Base-by-base conservation (phyloP, 2,797 vertebrate genomes). In the Enteromius anoplus region DNA sequence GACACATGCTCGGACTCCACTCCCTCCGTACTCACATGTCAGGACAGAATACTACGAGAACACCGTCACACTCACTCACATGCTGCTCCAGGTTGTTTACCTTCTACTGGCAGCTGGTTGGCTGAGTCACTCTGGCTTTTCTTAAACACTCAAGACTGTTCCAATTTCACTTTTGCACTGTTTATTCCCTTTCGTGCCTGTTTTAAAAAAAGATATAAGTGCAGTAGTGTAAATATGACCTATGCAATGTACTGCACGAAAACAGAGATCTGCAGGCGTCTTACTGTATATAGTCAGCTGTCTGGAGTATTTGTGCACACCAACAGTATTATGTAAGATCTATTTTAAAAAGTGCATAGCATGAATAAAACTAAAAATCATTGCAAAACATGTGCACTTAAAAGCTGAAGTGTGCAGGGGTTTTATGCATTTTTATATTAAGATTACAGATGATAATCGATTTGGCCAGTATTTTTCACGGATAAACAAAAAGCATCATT, bases 21-120 rank as follows among this genome's bases (percentile, higher is more conserved):
- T 78, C 91, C 90, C 87, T 86, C 51, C 1, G 37, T 85, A 81
- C 90, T 93, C 93, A 93, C 91, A 90, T 93, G 92, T 91, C 90
- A 66, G 80, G 10, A 72, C 87, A 84, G 86, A 85, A 78, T 78
- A 85, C 83, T 17, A 76, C 10, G 65, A 78, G 73, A 45, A 83
- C 78, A 82, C 84, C 80, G 83, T 89, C 92, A 93, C 89, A 91
- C 85, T 85, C 87, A 73, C 86, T 89, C 91, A 93, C 92, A 93
- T 91, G 92, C 86, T 58, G 75, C 82, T 89, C 78, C 75, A 83
- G 71, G 87, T 90, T 93, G 90, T 93, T 93, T 93, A 91, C 88
- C 81, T 87, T 85, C 60, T 58, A 80, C 83, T 29, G 72, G 73
- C 55, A 42, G 47, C 78, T 55, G 70, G 89, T 91, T 90, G 88